A percentile compares a stretch with the other conserved stretches of the same genome.
phyloP scores from a whole-genome alignment of 2,888 invertebrate species.

The Heliconius ethilla region DNA sequence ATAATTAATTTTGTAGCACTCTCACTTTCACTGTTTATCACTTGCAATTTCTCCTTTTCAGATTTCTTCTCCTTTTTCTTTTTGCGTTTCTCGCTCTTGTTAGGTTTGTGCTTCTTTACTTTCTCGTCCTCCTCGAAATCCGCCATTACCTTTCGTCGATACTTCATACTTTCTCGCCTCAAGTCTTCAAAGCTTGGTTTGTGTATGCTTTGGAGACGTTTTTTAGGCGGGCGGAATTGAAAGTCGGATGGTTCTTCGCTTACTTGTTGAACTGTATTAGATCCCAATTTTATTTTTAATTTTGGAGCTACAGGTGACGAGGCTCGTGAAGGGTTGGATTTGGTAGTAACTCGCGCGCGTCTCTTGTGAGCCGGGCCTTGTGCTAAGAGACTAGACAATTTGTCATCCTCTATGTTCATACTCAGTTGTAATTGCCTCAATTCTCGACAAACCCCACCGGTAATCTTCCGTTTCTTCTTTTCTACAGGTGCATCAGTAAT shows the following conservation, averaged over 20 bases:
- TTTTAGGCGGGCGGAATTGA: slow-evolving; percentile 89
- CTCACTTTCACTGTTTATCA: slow-evolving; percentile 77
- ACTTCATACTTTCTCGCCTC: slow-evolving; percentile 93
- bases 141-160: slow-evolving; percentile 91
- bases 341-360: slow-evolving; percentile 61
- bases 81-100: slow-evolving; percentile 72
- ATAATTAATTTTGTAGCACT: slow-evolving; percentile 89
- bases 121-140: slow-evolving; percentile 88
- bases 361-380: slow-evolving; percentile 60
- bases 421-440: slow-evolving; percentile 84
- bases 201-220: slow-evolving; percentile 84
- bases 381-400: slow-evolving; percentile 57
- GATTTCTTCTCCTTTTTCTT: slow-evolving; percentile 81
- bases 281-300: slow-evolving; percentile 89
- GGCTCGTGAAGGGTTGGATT: slow-evolving; percentile 55
- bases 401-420: slow-evolving; percentile 74
- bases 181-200: slow-evolving; percentile 90
- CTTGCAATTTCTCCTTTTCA: slow-evolving; percentile 80
- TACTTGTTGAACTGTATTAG: slow-evolving; percentile 80
- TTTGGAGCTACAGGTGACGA: slow-evolving; percentile 83
- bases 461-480: slow-evolving; percentile 85
- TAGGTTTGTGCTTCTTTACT: slow-evolving; percentile 71
- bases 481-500: slow-evolving; percentile 84
- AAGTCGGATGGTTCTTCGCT: slow-evolving; percentile 73
- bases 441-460: slow-evolving; percentile 82